Evolutionary conservation across 2,113 vertebrate genomes (phyloP), one percentile per base, ranked within the genome.

Genomic region (Trematomus loennbergii): DNA sequence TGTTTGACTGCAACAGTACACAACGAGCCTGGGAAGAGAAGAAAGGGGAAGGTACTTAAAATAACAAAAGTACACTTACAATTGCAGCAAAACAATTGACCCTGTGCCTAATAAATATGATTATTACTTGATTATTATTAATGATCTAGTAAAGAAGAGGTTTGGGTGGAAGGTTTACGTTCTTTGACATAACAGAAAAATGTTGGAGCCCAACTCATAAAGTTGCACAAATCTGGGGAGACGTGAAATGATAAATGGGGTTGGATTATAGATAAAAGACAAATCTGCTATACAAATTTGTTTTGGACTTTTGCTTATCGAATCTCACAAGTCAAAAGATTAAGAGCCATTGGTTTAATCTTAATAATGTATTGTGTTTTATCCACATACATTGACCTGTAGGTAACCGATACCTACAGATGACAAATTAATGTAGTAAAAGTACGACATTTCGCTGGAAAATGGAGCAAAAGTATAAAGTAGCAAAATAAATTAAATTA

Each of bases 11-110:
- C 60, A 76, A 84, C 66, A 72, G 61, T 63, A 50, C 45, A 85
- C 63, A 77, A 62, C 4, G 3, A 61, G 73, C 67, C 48, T 45
- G 83, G 72, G 85, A 82, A 91, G 18, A 57, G 15, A 60, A 33
- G 5, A 46, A 20, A 45, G 36, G 25, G 1, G 54, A 12, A 12
- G 54, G 22, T 25, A 57, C 15, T 49, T 49, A 53, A 18, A 11
- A 17, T 52, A 15, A 7, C 49, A 29, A 5, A 15, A 2, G 8
- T 65, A 12, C 29, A 49, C 45, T 12, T 7, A 62, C 60, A 18
- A 9, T 2, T 33, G 25, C 9, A 29, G n/a, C 60, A 12, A 18
- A n/a, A 49, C 4, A 45, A 62, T n/a, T 61, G 10, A 11, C 18
- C 36, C n/a, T n/a, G 36, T 29, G 4, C 29, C 29, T 29, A 9